phyloP scores from a whole-genome alignment of 2,113 vertebrate species.

The Platycercus adscitus region DNA sequence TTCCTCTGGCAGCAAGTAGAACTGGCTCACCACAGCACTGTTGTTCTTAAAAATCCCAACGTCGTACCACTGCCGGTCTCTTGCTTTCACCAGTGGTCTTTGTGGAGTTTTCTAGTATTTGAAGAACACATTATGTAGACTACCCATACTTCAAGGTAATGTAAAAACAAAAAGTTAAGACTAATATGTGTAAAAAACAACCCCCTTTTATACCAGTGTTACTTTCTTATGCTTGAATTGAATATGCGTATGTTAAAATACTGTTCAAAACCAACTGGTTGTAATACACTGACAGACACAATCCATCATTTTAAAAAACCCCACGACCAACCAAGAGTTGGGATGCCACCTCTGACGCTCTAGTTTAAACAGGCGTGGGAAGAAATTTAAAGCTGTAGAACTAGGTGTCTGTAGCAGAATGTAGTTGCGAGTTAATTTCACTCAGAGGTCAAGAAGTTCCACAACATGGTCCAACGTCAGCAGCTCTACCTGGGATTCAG shows the following conservation, averaged over 20 bases:
- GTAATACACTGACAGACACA: neutral
- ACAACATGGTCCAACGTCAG: neutral
- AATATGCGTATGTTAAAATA: neutral
- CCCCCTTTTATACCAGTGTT: neutral
- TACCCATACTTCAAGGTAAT: neutral
- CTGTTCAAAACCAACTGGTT: neutral
- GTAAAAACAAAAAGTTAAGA: neutral
- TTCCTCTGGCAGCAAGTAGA: slow-evolving; percentile 85
- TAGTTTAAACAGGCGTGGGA: neutral
- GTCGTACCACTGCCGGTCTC: slow-evolving; percentile 87
- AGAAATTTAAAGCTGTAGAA: neutral
- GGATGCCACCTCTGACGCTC: slow-evolving; percentile 5
- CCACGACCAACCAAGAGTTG: neutral
- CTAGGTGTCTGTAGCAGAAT: slow-evolving; percentile 15
- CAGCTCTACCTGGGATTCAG: neutral
- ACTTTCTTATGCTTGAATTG: neutral
- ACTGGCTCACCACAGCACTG: slow-evolving; percentile 89
- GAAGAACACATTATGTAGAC: slow-evolving; percentile 53
- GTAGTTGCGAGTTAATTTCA: slow-evolving; percentile 34
- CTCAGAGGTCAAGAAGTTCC: neutral
- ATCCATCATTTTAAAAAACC: neutral
- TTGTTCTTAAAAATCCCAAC: slow-evolving; percentile 92
- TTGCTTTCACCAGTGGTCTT: slow-evolving; percentile 57
- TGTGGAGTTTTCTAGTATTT: slow-evolving; percentile 73
- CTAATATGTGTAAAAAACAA: neutral